Conservation (phyloP, 2,113 vertebrate genomes). For the Peucedramus taeniatus region DNA sequence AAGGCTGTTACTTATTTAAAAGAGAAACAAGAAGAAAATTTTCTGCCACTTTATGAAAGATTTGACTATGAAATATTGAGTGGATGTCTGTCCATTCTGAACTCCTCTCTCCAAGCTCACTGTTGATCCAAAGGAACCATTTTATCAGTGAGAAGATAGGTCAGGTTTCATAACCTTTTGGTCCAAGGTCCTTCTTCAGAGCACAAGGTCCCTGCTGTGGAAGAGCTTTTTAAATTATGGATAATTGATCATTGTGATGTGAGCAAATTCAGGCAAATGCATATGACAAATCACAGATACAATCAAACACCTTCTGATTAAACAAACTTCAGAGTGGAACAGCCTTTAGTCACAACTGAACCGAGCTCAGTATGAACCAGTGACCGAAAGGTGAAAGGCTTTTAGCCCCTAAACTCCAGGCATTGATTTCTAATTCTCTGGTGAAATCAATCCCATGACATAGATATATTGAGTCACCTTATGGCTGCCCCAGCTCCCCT, state of each 20-base stretch:
- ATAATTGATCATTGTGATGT: background rate
- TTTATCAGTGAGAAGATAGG: background rate
- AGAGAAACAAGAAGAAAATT: background rate
- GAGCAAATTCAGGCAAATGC: slow-evolving; percentile 33
- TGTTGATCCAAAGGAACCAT: background rate
- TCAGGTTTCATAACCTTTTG: background rate
- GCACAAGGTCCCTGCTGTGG: background rate
- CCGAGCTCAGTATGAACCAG: slow-evolving; percentile 2
- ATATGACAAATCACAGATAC: background rate
- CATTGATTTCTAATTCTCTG: slow-evolving; percentile 64
- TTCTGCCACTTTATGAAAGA: background rate
- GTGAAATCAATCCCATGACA: slow-evolving; percentile 59
- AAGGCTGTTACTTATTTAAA: background rate
- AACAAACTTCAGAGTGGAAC: slow-evolving; percentile 3
- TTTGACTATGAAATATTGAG: background rate
- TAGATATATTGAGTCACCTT: slow-evolving; percentile 62
- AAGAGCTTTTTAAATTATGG: slow-evolving; percentile 3
- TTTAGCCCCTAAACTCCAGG: slow-evolving; percentile 51
- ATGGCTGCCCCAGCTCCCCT: slow-evolving; percentile 23
- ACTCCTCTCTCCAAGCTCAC: background rate
- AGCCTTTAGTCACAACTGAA: slow-evolving; percentile 2
- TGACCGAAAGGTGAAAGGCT: slow-evolving; percentile 66
- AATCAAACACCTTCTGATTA: slow-evolving; percentile 32
- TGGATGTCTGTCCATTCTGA: background rate
- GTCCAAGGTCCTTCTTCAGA: background rate